A percentile compares a stretch with the other conserved stretches of the same genome.
These are phyloP conservation scores for Daphoenositta chrysoptera DNA, from an alignment of 2,113 vertebrate genomes.

Conservation along the genomic window DNA sequence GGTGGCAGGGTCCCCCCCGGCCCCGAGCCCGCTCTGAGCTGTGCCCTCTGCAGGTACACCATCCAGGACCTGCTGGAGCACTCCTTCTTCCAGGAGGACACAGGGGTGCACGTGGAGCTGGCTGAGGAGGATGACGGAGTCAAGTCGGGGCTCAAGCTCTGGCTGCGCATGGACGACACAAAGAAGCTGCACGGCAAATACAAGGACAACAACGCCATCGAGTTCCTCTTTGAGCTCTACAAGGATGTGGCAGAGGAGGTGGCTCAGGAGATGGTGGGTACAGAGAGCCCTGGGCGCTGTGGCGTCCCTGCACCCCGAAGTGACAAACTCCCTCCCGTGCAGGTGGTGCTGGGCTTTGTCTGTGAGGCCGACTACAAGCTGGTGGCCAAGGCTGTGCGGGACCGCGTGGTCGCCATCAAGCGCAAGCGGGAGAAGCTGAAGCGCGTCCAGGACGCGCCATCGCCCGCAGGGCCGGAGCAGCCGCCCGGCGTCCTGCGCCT, in stretches of 20 bases:
- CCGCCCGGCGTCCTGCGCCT: not conserved
- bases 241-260: constrained; percentile 93
- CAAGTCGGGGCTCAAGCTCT: constrained; percentile 90
- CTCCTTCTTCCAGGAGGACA: constrained; percentile 94
- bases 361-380: constrained; percentile 89
- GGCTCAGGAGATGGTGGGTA: constrained; percentile 93
- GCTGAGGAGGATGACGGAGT: constrained; percentile 89
- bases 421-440: constrained; percentile 83
- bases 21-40: accelerated
- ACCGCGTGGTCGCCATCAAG: constrained; percentile 83
- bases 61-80: constrained; percentile 94
- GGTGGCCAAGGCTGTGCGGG: constrained; percentile 87
- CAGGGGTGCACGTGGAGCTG: constrained; percentile 90
- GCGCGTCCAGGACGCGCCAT: constrained; percentile 47
- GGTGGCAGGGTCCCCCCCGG: not conserved
- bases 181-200: constrained; percentile 91
- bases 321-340: not conserved
- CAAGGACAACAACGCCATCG: constrained; percentile 96
- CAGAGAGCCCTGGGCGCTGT: accelerated
- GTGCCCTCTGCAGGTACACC: constrained; percentile 79
- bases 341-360: constrained; percentile 90
- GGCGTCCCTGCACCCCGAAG: accelerated
- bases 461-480: constrained; percentile 12
- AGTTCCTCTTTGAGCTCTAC: constrained; percentile 94
- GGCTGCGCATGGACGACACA: constrained; percentile 92